These are phyloP conservation scores for Coccyzus lansbergi DNA, from an alignment of 2,797 vertebrate genomes.

Conservation along the genomic window DNA sequence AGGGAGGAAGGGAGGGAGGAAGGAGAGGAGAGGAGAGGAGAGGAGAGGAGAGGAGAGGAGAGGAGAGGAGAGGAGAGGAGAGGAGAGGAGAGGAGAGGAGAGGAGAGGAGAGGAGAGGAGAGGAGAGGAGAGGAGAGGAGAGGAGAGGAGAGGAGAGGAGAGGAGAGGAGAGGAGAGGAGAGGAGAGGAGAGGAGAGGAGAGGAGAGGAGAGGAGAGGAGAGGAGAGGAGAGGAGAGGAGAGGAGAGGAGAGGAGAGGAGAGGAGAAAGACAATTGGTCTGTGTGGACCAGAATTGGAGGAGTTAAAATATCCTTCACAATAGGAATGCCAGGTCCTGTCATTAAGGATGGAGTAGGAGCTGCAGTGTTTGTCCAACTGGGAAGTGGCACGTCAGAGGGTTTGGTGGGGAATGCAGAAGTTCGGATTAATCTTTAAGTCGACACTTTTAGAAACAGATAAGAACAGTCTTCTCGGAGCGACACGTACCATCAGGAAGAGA, in stretches of 20 bases:
- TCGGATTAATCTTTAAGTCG: conserved; percentile 68
- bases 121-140: too few species aligned
- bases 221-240: too few species aligned
- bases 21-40: too few species aligned
- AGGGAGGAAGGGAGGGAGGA: background rate
- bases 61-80: too few species aligned
- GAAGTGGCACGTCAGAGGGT: conserved; percentile 66
- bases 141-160: too few species aligned
- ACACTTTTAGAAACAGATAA: conserved; percentile 51
- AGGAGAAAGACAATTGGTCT: conserved; percentile 25
- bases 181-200: too few species aligned
- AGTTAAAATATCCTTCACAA: conserved; percentile 72
- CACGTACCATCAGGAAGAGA: conserved; percentile 51
- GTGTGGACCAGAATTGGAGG: conserved; percentile 61
- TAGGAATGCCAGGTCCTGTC: conserved; percentile 73
- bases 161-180: too few species aligned
- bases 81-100: too few species aligned
- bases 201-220: too few species aligned
- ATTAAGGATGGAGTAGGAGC: conserved; percentile 70
- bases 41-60: too few species aligned
- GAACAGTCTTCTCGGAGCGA: conserved; percentile 47
- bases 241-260: too few species aligned
- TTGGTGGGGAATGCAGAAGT: conserved; percentile 74
- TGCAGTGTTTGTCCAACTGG: conserved; percentile 74
- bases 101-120: too few species aligned